A percentile compares a stretch with the other conserved stretches of the same genome.
Evolutionary conservation across 1,140 invertebrate genomes (phyloP).

Genomic region (Penaeus japonicus): DNA sequence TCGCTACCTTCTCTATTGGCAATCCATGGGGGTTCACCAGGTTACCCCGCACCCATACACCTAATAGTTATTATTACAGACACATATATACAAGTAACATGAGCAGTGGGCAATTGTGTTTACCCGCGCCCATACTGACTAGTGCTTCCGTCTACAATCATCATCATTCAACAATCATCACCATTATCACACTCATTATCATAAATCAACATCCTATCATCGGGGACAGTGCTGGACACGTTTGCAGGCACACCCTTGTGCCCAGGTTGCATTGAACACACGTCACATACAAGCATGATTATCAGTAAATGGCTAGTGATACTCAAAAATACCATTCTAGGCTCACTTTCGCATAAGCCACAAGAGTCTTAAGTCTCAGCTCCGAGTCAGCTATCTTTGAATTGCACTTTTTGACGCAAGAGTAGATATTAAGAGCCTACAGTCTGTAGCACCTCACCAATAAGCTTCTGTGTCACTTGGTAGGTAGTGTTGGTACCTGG

Average conservation of each 20-base stretch:
- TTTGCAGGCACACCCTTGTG: constrained; percentile 54
- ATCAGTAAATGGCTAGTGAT: constrained; percentile 55
- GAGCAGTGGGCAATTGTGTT: constrained; percentile 40
- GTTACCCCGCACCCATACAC: constrained; percentile 45
- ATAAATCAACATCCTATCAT: constrained; percentile 45
- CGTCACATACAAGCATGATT: constrained; percentile 56
- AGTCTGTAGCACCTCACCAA: constrained; percentile 55
- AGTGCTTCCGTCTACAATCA: constrained; percentile 53
- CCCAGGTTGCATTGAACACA: constrained; percentile 56
- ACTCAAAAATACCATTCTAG: constrained; percentile 48
- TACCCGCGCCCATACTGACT: constrained; percentile 51
- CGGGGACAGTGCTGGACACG: constrained; percentile 49
- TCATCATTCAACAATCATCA: constrained; percentile 49
- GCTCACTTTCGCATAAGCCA: constrained; percentile 52
- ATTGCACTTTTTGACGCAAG: constrained; percentile 56
- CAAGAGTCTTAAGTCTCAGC: constrained; percentile 53
- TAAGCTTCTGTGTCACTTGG: constrained; percentile 44
- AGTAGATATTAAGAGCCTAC: constrained; percentile 49
- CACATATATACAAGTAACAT: constrained; percentile 57
- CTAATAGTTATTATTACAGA: constrained; percentile 55
- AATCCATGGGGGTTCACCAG: constrained; percentile 17
- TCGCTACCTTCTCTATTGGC: constrained; percentile 39
- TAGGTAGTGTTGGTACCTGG: constrained; percentile 46
- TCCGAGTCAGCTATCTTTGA: constrained; percentile 55
- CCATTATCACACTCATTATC: constrained; percentile 46